Evolutionary conservation across 2,797 vertebrate species (phyloP), one percentile per base, ranked within the genome.

Genomic region (Etheostoma nigrum): DNA sequence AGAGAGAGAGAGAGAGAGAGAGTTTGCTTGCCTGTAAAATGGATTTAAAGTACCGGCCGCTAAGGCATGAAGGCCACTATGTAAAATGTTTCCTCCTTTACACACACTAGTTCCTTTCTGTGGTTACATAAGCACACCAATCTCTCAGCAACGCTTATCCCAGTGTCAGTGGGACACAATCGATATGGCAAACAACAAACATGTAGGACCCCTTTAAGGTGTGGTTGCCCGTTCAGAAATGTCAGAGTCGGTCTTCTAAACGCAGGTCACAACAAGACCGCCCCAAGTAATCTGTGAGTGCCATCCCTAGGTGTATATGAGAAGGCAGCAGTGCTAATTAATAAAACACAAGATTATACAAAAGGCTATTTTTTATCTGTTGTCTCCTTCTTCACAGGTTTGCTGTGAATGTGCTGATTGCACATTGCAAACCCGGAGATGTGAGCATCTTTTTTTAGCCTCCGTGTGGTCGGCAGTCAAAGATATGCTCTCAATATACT

Each of bases 391-490:
- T 19, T 6, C 8, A 7, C 5, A 33, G 51, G 54, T 68, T 86
- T 49, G 30, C 55, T 49, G 2, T 44, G 70, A 62, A 67, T 23
- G n/a, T 49, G 30, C 21, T 1, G 1, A 36, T 14, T 45, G 16
- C 2, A 13, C 18, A 51, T 25, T 63, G 16, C 33, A 67, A 40
- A 33, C 49, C 13, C 19, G 45, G 15, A 69, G 36, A 23, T 42
- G 45, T 14, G 6, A 65, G 18, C n/a, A 7, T 54, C 33, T 47
- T 67, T 76, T 44, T 77, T 58, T 48, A 62, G 53, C n/a, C 0
- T 21, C 16, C 1, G 15, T 78, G 59, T 65, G 68, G 73, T 76
- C 60, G 5, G 10, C 61, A 53, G 40, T 10, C 13, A 51, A 55
- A 51, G 30, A 47, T 14, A 0, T 15, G 19, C 2, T 19, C 25